Percentiles rank a stretch among this genome's conserved stretches.
Evolutionary conservation across 2,888 invertebrate genomes (phyloP).

Genomic region (Apotomis capreana): DNA sequence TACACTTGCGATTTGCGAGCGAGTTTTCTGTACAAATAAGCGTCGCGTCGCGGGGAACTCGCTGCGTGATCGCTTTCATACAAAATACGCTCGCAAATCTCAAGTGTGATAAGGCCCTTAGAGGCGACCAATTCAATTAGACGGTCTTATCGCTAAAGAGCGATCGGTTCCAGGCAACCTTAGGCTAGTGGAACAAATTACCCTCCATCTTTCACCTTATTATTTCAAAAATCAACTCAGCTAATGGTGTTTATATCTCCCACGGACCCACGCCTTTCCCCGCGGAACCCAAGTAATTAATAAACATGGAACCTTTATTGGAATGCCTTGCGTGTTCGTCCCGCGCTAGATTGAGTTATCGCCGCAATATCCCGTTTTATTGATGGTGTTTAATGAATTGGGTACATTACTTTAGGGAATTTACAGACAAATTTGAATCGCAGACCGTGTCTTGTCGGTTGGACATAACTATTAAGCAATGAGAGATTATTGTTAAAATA

Average conservation of each 20-base stretch:
- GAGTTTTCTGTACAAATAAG: too few species aligned
- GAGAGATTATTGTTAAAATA: neutral
- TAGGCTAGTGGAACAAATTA: too few species aligned
- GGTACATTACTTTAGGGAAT: neutral
- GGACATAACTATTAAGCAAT: neutral
- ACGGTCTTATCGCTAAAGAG: too few species aligned
- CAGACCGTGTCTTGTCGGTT: neutral
- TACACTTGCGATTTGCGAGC: too few species aligned
- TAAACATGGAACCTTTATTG: conserved; percentile 1
- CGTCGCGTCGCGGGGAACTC: too few species aligned
- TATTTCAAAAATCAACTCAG: neutral
- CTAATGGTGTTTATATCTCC: neutral
- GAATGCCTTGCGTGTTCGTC: neutral
- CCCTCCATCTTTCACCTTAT: too few species aligned
- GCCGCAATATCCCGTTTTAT: conserved; percentile 5
- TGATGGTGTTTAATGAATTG: conserved; percentile 10
- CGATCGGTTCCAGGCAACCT: too few species aligned
- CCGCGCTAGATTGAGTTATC: conserved; percentile 16
- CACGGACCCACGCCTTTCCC: neutral
- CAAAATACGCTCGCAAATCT: too few species aligned
- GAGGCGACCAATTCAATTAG: too few species aligned
- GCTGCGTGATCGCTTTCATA: too few species aligned
- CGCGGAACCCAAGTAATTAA: neutral
- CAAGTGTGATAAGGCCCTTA: too few species aligned
- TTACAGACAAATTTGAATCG: neutral